Conservation (phyloP, 37 sponge, comb jelly and placozoan genomes). For the Hexactinellida sp. region DNA sequence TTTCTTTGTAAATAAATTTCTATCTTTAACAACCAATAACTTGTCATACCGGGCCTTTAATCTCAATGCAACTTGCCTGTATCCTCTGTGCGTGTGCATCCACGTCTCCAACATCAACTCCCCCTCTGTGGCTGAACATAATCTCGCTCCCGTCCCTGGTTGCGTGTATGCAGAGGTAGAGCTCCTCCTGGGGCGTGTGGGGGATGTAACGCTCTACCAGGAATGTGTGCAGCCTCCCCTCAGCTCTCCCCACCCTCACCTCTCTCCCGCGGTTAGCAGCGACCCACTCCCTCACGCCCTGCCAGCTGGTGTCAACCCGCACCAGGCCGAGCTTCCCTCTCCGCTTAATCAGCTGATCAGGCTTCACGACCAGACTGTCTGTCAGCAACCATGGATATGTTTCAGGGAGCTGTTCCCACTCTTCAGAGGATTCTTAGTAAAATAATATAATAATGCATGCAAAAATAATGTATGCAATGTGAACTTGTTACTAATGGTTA, state of each 20-base stretch:
- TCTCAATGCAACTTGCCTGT: not conserved
- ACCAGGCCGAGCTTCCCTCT: conserved; percentile 91
- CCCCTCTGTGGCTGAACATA: conserved; percentile 80
- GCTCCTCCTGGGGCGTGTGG: conserved; percentile 45
- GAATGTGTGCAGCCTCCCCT: conserved; percentile 64
- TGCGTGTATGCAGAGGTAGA: conserved; percentile 61
- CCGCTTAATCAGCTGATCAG: conserved; percentile 87
- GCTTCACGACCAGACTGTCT: conserved; percentile 62
- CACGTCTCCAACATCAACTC: conserved; percentile 87
- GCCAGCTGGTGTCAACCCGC: conserved; percentile 47
- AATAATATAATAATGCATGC: too few relatives aligned
- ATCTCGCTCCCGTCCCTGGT: conserved; percentile 66
- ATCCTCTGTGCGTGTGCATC: conserved; percentile 26
- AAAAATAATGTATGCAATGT: too few relatives aligned
- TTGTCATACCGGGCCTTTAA: not conserved
- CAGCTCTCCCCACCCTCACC: conserved; percentile 45
- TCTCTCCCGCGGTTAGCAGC: conserved; percentile 42
- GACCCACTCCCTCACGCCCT: conserved; percentile 54
- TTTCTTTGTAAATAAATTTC: not conserved
- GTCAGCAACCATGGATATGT: conserved; percentile 24
- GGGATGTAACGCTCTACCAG: conserved; percentile 77
- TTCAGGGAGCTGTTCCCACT: not conserved
- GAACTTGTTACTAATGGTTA: too few relatives aligned
- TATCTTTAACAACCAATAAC: not conserved
- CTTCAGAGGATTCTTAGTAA: not conserved